phyloP scores from a whole-genome alignment of 2,113 vertebrate genomes.

The Murina feae region DNA sequence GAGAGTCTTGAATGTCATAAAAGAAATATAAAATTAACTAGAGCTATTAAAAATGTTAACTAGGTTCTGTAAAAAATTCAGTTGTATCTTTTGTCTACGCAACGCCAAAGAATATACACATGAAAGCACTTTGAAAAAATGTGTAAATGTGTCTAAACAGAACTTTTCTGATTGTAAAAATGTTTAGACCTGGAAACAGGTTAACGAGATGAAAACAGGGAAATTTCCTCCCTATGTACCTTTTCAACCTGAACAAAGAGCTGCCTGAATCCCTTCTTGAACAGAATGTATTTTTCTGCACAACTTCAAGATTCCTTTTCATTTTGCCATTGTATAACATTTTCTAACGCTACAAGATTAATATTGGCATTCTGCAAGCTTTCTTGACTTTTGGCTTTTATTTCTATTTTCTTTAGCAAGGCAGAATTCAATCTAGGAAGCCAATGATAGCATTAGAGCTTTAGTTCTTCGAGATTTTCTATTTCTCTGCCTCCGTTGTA shows the following conservation, averaged over 20 bases:
- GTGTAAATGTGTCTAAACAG: neutral
- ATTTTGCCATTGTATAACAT: neutral
- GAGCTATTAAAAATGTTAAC: too few species aligned
- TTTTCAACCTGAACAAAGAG: neutral
- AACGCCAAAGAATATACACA: neutral
- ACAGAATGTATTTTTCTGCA: neutral
- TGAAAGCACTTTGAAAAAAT: neutral
- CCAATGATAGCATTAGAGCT: neutral
- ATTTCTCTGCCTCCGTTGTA: neutral
- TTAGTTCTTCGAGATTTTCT: neutral
- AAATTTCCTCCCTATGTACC: neutral
- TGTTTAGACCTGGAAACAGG: neutral
- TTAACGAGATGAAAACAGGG: neutral
- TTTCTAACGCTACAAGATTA: neutral
- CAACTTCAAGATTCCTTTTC: neutral
- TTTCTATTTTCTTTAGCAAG: conserved; percentile 20
- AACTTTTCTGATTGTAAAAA: conserved; percentile 1
- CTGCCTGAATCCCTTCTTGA: neutral
- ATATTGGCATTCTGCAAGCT: conserved; percentile 1
- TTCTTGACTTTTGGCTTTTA: conserved; percentile 11
- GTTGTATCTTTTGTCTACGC: neutral
- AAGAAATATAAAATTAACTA: too few species aligned
- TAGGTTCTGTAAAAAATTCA: too few species aligned
- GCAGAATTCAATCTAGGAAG: neutral
- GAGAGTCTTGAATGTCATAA: too few species aligned